Evolutionary conservation across 2,113 vertebrate genomes (phyloP).

Genomic region (Aegithalos caudatus): DNA sequence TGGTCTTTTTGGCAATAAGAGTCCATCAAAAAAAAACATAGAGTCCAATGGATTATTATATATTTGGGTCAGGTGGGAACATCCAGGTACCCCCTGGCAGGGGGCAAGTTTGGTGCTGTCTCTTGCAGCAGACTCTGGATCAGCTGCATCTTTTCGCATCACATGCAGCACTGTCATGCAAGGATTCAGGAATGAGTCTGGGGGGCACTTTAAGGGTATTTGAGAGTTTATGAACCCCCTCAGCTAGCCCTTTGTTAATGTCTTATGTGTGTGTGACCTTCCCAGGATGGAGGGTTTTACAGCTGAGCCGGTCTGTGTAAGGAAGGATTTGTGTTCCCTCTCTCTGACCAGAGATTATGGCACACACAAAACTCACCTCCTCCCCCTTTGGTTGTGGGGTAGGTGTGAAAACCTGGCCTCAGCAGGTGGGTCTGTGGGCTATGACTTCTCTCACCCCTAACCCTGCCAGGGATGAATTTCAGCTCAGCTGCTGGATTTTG

Average conservation of each 20-base stretch:
- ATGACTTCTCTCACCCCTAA: rapidly evolving
- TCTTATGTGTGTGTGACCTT: too few species aligned
- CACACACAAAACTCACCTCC: not conserved
- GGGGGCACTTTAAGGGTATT: not conserved
- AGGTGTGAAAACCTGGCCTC: not conserved
- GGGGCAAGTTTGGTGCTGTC: not conserved
- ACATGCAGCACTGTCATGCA: not conserved
- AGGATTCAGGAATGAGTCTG: not conserved
- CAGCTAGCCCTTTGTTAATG: not conserved
- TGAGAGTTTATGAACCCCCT: not conserved
- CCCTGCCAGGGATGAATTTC: not conserved
- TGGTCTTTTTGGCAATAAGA: not conserved
- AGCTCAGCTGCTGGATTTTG: not conserved
- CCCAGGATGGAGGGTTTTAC: rapidly evolving
- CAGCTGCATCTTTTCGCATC: not conserved
- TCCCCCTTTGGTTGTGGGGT: not conserved
- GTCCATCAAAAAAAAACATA: not conserved
- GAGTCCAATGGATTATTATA: too few species aligned
- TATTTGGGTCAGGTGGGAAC: not conserved
- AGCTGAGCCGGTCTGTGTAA: too few species aligned
- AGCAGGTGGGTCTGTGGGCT: not conserved
- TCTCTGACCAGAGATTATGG: not conserved
- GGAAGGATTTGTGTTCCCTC: not conserved
- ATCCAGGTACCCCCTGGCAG: rapidly evolving
- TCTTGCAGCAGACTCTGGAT: not conserved